A percentile compares a stretch with the other conserved stretches of the same genome.
phyloP scores from a whole-genome alignment of 2,888 invertebrate species.

The Zhengitettix transpicula region DNA sequence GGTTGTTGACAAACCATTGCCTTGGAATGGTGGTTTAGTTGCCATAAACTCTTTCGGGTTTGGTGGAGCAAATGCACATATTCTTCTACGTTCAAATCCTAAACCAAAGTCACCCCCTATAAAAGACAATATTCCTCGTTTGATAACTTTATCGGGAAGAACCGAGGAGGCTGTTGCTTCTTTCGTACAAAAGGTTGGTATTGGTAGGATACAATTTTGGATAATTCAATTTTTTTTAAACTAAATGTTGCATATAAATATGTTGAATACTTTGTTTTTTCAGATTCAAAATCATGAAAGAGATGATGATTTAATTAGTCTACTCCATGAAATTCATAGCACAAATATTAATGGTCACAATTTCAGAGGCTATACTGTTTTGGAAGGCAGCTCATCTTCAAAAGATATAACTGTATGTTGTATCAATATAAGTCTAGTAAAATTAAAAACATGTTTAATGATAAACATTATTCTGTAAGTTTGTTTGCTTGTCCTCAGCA shows the following conservation, averaged over 20 bases:
- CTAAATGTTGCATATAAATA: not conserved
- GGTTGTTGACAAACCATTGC: conserved; percentile 67
- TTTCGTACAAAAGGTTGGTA: conserved; percentile 40
- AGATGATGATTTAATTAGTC: conserved; percentile 58
- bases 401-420: conserved; percentile 32
- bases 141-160: conserved; percentile 68
- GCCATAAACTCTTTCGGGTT: conserved; percentile 96
- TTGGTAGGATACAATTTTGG: not conserved
- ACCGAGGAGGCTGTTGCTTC: conserved; percentile 59
- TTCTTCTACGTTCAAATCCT: conserved; percentile 65
- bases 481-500: conserved; percentile 16
- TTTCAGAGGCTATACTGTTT: conserved; percentile 64
- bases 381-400: conserved; percentile 35
- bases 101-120: conserved; percentile 44
- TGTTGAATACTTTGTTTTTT: not conserved
- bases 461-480: not conserved
- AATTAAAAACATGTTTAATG: not conserved
- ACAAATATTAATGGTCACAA: conserved; percentile 56
- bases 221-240: not conserved
- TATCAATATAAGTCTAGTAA: not conserved
- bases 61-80: conserved; percentile 92
- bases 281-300: conserved; percentile 32
- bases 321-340: conserved; percentile 59
- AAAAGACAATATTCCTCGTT: conserved; percentile 39
- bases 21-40: conserved; percentile 82